These are phyloP conservation scores for Hoplodrina blanda DNA, from an alignment of 2,888 invertebrate species.

Conservation along the genomic window DNA sequence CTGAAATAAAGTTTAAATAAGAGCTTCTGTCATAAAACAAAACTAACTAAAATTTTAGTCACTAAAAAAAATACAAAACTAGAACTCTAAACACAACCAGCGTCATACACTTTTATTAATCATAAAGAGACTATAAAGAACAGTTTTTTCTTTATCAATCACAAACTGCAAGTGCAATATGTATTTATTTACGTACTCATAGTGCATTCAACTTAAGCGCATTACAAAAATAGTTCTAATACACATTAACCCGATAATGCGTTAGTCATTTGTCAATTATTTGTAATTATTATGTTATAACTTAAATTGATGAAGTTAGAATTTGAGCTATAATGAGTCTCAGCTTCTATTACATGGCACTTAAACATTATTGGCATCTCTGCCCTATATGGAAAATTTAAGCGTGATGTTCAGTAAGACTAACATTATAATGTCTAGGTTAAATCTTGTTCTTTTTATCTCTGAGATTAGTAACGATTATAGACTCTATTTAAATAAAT, in stretches of 20 bases:
- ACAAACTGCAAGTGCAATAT: constrained; percentile 18
- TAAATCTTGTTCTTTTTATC: not conserved
- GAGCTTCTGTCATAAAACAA: not conserved
- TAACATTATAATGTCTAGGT: constrained; percentile 4
- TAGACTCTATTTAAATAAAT: not conserved
- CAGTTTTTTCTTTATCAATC: constrained; percentile 44
- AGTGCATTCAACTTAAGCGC: constrained; percentile 45
- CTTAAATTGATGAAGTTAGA: not conserved
- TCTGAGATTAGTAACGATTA: not conserved
- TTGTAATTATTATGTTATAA: constrained; percentile 18
- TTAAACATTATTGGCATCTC: too few species aligned
- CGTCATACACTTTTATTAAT: not conserved
- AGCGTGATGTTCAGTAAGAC: not conserved
- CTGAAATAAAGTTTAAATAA: not conserved
- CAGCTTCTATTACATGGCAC: too few species aligned
- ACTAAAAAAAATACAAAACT: not conserved
- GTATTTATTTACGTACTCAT: constrained; percentile 31
- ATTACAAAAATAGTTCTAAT: constrained; percentile 55
- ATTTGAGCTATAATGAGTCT: not conserved
- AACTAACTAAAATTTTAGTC: not conserved
- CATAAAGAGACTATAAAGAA: not conserved
- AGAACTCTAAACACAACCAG: not conserved
- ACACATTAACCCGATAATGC: constrained; percentile 19
- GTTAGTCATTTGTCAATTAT: constrained; percentile 42
- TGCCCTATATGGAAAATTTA: too few species aligned